Base-by-base conservation (phyloP, 64 coral and sea anemone genomes). In the Porites lutea region DNA sequence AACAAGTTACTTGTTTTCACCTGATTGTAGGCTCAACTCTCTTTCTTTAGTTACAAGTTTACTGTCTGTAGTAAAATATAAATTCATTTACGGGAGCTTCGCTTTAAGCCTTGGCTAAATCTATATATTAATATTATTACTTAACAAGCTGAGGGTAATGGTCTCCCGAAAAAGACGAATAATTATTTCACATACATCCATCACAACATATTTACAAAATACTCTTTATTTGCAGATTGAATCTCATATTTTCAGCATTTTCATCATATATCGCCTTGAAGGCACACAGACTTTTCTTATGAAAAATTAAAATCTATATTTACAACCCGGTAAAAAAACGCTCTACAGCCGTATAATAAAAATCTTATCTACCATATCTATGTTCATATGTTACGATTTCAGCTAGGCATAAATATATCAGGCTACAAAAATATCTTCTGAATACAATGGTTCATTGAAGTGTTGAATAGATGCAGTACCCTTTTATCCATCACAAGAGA, bases 371-470 rank as follows among this genome's bases (percentile, higher is more conserved):
- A 69, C 18, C 8, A 48, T 37, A 37, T 12, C 79, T 50, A 50
- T 1, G 4, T 57, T 7, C 57, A 78, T 47, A 82, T 43, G 13
- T 65, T 84, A 8, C 22, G 81, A 51, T 84, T 84, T 68, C 61
- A 48, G 48, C 18, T 48, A 63, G 81, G 61, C 63, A 68, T 84
- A 84, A 84, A 84, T 84, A 84, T 68, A 64, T 76, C 71, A 74
- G 46, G 63, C 81, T 84, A 84, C 81, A 84, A 84, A 84, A 84
- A 84, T 84, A 84, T 84, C 75, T 84, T 84, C 63, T 63, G 45
- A 18, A 49, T 50, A 19, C 4, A 69, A 2, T 82, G 59, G 2
- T 8, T 20, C 58, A 83, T n/a, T 83, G 48, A 13, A 66, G 60
- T 20, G 15, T n/a, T 82, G 57, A 63, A 82, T 46, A 82, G 27